These are phyloP conservation scores for Scartelaos histophorus DNA, from an alignment of 2,113 vertebrate genomes.

Conservation along the genomic window DNA sequence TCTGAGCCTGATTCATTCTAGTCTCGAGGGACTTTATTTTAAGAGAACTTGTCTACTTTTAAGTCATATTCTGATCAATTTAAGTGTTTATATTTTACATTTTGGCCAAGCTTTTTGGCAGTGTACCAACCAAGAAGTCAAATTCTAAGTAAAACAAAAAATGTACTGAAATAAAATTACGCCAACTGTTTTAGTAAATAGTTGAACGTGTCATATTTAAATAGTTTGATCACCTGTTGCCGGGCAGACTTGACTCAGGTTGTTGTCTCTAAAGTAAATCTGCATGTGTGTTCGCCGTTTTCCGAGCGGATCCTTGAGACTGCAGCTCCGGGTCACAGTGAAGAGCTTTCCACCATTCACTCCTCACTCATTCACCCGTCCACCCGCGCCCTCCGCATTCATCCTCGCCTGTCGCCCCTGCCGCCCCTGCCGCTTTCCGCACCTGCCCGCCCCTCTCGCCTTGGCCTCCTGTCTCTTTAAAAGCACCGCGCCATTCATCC, in stretches of 20 bases:
- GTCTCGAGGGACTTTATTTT: too few species aligned
- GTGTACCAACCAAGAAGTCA: too few species aligned
- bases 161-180: too few species aligned
- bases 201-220: too few species aligned
- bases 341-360: neutral
- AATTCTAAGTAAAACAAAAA: too few species aligned
- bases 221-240: conserved; percentile 6
- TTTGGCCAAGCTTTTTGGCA: too few species aligned
- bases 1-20: too few species aligned
- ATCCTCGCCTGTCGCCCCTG: neutral
- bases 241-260: neutral
- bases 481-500: neutral
- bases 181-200: too few species aligned
- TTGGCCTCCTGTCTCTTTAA: neutral
- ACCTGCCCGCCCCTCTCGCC: neutral
- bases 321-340: conserved; percentile 22
- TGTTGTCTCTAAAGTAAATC: neutral
- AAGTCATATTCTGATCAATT: too few species aligned
- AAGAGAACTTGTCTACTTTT: too few species aligned
- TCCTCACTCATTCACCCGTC: neutral
- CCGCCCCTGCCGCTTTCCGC: neutral
- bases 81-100: too few species aligned
- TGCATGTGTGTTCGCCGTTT: neutral
- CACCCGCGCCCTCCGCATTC: neutral
- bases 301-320: neutral